phyloP scores from a whole-genome alignment of 2,113 vertebrate genomes.

The Phalacrocorax aristotelis region DNA sequence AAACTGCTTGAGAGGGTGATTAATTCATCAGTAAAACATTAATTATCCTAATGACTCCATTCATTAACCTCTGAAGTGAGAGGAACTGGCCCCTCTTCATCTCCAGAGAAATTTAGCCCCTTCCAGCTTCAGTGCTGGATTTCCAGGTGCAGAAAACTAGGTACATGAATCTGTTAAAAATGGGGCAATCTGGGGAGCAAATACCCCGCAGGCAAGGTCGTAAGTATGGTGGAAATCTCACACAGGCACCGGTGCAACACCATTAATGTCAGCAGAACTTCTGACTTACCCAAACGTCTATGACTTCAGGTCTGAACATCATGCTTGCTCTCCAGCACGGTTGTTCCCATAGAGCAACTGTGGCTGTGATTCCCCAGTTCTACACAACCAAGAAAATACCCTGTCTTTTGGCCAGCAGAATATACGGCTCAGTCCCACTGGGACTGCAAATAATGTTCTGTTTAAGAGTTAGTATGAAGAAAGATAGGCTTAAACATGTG shows the following conservation, averaged over 20 bases:
- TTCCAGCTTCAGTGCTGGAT: background rate
- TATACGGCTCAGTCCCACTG: background rate
- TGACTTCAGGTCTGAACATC: background rate
- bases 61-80: conserved; percentile 65
- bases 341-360: background rate
- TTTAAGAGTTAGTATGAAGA: background rate
- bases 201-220: background rate
- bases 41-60: conserved; percentile 64
- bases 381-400: background rate
- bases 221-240: background rate
- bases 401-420: background rate
- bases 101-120: conserved; percentile 18
- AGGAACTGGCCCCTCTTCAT: background rate
- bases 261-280: background rate
- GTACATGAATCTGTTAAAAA: background rate
- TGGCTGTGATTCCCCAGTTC: background rate
- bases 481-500: background rate
- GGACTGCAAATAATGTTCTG: background rate
- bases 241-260: background rate
- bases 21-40: conserved; percentile 76
- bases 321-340: background rate
- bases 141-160: background rate
- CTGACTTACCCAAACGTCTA: background rate
- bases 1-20: conserved; percentile 58
- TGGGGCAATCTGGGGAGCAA: background rate